Conservation (phyloP, 2,888 invertebrate species). For the Drosophila bunnanda region DNA sequence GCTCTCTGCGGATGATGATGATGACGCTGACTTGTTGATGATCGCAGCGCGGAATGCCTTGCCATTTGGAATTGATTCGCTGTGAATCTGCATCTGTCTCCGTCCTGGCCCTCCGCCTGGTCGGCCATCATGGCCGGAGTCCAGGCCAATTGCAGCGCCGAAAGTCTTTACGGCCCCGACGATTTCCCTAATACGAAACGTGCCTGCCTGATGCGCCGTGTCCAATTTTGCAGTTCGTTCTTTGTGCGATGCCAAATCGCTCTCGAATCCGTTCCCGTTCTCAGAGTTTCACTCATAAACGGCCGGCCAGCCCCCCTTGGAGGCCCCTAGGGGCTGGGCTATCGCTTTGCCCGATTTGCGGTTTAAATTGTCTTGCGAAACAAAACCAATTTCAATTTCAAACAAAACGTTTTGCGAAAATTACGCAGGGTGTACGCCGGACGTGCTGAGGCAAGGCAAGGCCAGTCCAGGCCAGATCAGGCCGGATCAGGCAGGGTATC, state of each 20-base stretch:
- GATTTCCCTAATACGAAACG: conserved; percentile 82
- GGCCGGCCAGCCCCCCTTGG: background rate
- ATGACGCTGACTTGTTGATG: conserved; percentile 53
- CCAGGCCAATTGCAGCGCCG: conserved; percentile 70
- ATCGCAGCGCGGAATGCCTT: conserved; percentile 81
- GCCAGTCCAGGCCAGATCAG: background rate
- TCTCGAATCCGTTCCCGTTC: conserved; percentile 62
- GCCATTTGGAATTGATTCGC: conserved; percentile 83
- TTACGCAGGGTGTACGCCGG: conserved; percentile 74
- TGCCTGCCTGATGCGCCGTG: conserved; percentile 76
- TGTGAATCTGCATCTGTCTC: conserved; percentile 51
- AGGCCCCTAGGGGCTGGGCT: conserved; percentile 45
- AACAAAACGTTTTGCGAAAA: conserved; percentile 79
- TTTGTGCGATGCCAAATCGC: conserved; percentile 73
- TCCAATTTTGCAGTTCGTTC: conserved; percentile 75
- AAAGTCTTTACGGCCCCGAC: conserved; percentile 54
- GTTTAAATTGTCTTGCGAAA: conserved; percentile 73
- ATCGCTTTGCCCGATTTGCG: conserved; percentile 78
- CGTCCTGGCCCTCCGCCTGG: conserved; percentile 50
- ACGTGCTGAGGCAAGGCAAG: conserved; percentile 65
- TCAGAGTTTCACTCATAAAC: conserved; percentile 46
- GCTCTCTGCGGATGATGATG: conserved; percentile 53
- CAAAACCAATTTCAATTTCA: conserved; percentile 83
- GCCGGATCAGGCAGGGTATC: conserved; percentile 5
- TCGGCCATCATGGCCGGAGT: conserved; percentile 45